Percentiles rank a stretch among this genome's conserved stretches.
Evolutionary conservation across 2,888 invertebrate species (phyloP).

Genomic region (Brachypterus glaber): DNA sequence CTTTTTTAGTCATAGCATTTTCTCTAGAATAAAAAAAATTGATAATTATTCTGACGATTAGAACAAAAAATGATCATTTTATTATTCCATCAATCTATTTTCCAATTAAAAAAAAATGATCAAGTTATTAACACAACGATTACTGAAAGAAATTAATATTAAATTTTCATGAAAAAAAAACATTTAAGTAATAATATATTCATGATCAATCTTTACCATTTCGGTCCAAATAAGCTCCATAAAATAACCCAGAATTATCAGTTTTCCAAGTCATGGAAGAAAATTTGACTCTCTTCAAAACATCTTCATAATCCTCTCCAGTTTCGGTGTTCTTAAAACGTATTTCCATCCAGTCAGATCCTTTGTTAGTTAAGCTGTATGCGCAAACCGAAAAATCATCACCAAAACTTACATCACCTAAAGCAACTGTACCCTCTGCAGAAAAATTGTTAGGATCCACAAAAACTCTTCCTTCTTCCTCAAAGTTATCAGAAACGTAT

Average conservation of each 20-base stretch:
- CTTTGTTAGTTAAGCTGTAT: not conserved
- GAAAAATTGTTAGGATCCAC: not conserved
- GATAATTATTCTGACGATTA: no score
- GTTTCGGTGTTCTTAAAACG: not conserved
- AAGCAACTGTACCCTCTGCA: not conserved
- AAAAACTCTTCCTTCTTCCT: not conserved
- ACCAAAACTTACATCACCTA: not conserved
- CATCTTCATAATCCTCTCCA: constrained; percentile 53
- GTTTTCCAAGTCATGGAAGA: constrained; percentile 81
- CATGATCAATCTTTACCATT: no score
- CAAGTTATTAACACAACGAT: no score
- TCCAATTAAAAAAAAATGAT: no score
- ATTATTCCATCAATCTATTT: no score
- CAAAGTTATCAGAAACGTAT: not conserved
- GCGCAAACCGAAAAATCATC: not conserved
- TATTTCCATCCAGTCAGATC: not conserved
- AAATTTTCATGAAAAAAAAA: no score
- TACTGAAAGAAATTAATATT: no score
- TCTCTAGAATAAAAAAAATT: no score
- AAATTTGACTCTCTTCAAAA: constrained; percentile 76
- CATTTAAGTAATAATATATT: no score
- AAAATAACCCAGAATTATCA: constrained; percentile 78
- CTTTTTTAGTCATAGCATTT: no score
- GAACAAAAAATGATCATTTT: no score
- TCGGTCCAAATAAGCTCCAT: constrained; percentile 50